These are phyloP conservation scores for Collichthys lucidus DNA, from an alignment of 2,113 vertebrate species.

Conservation along the genomic window DNA sequence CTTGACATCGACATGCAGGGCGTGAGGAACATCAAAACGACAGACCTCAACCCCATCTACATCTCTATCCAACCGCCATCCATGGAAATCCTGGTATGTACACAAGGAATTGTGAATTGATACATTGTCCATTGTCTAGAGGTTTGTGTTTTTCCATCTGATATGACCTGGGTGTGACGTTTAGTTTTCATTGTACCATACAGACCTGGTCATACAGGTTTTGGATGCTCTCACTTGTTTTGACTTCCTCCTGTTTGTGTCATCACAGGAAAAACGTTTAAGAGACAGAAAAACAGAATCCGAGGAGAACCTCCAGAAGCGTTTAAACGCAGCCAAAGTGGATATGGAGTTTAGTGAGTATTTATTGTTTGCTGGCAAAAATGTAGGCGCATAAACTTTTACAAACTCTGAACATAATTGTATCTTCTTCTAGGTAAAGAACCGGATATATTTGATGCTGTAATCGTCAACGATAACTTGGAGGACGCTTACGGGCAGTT, in stretches of 20 bases:
- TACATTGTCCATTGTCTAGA: background rate
- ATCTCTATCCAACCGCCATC: slow-evolving; percentile 94
- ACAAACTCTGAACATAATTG: background rate
- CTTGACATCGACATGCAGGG: slow-evolving; percentile 98
- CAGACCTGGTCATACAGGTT: background rate
- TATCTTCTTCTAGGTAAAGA: slow-evolving; percentile 86
- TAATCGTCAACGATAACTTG: slow-evolving; percentile 92
- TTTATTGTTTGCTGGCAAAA: background rate
- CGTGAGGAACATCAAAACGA: slow-evolving; percentile 93
- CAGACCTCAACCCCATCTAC: slow-evolving; percentile 92
- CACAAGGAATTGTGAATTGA: background rate
- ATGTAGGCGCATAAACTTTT: background rate
- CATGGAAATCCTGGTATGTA: slow-evolving; percentile 88
- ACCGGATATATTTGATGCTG: slow-evolving; percentile 88
- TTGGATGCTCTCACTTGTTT: background rate
- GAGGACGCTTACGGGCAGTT: slow-evolving; percentile 87
- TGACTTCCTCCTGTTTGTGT: background rate
- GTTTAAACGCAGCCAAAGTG: slow-evolving; percentile 83
- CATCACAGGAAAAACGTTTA: slow-evolving; percentile 89
- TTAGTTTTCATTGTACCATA: background rate
- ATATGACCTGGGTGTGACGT: background rate
- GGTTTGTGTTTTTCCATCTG: background rate
- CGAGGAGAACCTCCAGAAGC: slow-evolving; percentile 90
- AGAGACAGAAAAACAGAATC: slow-evolving; percentile 92
- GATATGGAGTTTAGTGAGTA: slow-evolving; percentile 95